Percentiles rank a stretch among this genome's conserved stretches.
Evolutionary conservation across 2,797 vertebrate species (phyloP).

Genomic region (Gallinago nigripennis): DNA sequence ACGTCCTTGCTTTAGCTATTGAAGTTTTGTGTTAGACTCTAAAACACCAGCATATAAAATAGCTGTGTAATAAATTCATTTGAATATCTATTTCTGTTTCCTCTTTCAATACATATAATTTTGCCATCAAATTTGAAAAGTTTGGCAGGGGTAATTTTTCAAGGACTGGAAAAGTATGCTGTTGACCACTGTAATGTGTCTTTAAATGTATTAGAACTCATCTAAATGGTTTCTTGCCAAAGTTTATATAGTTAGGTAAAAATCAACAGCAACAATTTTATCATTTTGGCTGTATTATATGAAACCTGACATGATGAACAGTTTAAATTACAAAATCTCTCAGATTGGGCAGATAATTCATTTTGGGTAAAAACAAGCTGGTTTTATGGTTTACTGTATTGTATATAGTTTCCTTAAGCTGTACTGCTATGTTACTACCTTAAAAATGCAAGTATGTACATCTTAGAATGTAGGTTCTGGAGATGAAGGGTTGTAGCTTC

Average conservation of each 20-base stretch:
- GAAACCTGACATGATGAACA: background rate
- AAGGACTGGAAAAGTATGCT: background rate
- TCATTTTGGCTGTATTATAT: background rate
- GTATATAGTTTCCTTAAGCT: background rate
- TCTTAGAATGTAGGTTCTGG: background rate
- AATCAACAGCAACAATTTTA: background rate
- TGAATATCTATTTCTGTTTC: background rate
- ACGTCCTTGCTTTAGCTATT: background rate
- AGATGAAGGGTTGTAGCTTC: background rate
- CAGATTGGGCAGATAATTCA: background rate
- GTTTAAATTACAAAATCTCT: background rate
- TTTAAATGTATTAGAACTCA: background rate
- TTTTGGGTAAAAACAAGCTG: background rate
- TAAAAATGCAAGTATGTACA: background rate
- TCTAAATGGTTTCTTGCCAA: background rate
- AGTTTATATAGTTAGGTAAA: background rate
- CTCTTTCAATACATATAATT: background rate
- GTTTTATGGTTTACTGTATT: background rate
- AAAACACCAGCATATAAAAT: background rate
- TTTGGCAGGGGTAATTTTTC: background rate
- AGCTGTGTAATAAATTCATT: background rate
- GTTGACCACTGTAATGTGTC: background rate
- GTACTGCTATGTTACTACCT: background rate
- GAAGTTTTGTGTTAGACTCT: background rate
- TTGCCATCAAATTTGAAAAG: background rate